A percentile compares a stretch with the other conserved stretches of the same genome.
Conservation (phyloP, 1,140 invertebrate species). For the Heliconius hermathena region DNA sequence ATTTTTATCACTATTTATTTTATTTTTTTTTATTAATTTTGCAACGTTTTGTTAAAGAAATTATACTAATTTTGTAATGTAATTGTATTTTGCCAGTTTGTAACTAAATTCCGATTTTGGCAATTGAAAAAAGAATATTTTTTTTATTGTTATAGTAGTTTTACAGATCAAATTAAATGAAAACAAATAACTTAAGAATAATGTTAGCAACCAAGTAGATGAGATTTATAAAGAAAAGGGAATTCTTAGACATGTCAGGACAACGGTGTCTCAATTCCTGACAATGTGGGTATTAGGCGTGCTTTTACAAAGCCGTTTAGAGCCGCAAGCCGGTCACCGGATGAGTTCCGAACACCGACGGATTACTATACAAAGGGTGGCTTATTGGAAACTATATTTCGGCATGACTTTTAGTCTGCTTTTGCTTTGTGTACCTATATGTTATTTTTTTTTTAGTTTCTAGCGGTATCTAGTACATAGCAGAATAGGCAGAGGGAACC, state of each 20-base stretch:
- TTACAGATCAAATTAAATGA: neutral
- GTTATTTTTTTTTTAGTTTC: neutral
- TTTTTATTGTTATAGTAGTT: neutral
- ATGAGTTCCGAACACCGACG: conserved; percentile 59
- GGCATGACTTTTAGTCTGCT: conserved; percentile 19
- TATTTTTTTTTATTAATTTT: no score
- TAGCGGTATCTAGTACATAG: no score
- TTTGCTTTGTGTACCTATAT: neutral
- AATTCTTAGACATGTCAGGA: conserved; percentile 50
- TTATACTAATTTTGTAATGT: no score
- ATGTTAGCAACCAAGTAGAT: neutral
- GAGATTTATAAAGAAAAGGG: conserved; percentile 36
- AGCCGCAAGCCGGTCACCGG: conserved; percentile 53
- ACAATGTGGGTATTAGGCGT: conserved; percentile 68
- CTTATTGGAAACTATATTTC: conserved; percentile 49
- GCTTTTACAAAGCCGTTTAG: conserved; percentile 71
- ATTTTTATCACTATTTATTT: no score
- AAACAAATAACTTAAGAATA: neutral
- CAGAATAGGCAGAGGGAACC: no score
- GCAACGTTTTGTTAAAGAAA: no score
- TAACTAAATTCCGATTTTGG: no score
- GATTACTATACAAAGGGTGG: conserved; percentile 73
- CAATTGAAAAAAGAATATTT: no score
- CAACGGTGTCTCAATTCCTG: conserved; percentile 50
- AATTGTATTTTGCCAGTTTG: no score